Evolutionary conservation across 2,113 vertebrate species (phyloP), one percentile per base, ranked within the genome.

Genomic region (Lophius piscatorius): DNA sequence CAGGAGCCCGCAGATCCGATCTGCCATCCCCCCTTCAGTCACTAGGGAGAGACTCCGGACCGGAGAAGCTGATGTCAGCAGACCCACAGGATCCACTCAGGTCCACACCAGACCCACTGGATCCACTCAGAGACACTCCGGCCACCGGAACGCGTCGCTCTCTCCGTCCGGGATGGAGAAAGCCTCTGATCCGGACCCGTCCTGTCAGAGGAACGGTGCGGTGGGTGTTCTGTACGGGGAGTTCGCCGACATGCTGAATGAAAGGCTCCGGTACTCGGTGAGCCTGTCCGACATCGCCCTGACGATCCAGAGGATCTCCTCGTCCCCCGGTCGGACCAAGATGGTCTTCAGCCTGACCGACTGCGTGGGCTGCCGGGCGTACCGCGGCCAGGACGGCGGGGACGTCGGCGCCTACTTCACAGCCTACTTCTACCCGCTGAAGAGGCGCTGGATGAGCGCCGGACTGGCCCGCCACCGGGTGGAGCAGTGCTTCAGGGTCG

Each of bases 401-500:
- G 89, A 91, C 58, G 56, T 65, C 9, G 87, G 81, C 16, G 91
- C 91, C 20, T 90, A 86, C 83, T 87, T 92, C 21, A 85, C 82
- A 2, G 89, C 78, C 2, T 91, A 87, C 78, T 91, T 92, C 67
- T 92, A 92, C 78, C 89, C 91, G 47, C 83, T 89, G 36, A 88
- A 81, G 65, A 54, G 78, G 71, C 70, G 86, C 44, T 91, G 91
- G 90, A 89, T 91, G 87, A 87, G 84, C 68, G 71, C 83, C 36
- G 88, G 83, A 9, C 62, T 81, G 81, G 81, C 87, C 74, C 89
- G 91, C 4, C 91, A 90, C 36, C 79, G 87, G 36, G 78, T 89
- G 44, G 91, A 92, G 82, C 91, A 89, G 80, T 69, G 87, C 63
- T 91, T 92, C 78, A 77, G 90, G 78, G 88, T 91, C 51, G 87